Percentiles rank a stretch among this genome's conserved stretches.
Conservation (phyloP, 2,888 invertebrate species). For the Yponomeuta cagnagella region DNA sequence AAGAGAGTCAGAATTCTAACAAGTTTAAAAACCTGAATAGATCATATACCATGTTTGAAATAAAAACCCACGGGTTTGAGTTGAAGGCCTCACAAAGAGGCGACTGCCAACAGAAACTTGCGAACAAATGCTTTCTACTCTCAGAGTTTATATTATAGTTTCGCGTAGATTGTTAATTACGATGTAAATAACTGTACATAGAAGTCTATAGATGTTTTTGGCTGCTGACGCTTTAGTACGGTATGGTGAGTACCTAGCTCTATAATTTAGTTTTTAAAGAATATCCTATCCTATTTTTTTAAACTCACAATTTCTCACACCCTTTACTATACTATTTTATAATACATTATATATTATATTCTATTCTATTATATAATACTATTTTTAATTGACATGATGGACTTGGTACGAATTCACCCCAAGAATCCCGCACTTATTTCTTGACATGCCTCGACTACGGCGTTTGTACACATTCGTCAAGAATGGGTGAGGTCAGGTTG, state of each 20-base stretch:
- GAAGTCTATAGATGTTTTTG: not conserved
- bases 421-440: not conserved
- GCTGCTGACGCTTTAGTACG: conserved; percentile 17
- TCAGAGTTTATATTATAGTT: conserved; percentile 57
- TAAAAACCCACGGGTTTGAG: conserved; percentile 44
- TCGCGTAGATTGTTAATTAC: conserved; percentile 21
- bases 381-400: too few relatives aligned
- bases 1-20: conserved; percentile 31
- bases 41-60: conserved; percentile 48
- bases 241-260: conserved; percentile 19
- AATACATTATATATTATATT: too few relatives aligned
- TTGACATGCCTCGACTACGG: too few relatives aligned
- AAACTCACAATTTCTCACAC: too few relatives aligned
- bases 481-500: too few relatives aligned
- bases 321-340: too few relatives aligned
- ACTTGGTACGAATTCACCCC: too few relatives aligned
- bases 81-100: conserved; percentile 29
- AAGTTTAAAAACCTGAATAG: conserved; percentile 41
- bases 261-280: not conserved
- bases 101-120: conserved; percentile 31
- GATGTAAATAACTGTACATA: conserved; percentile 11
- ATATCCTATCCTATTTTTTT: too few relatives aligned
- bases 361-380: too few relatives aligned
- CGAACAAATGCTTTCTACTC: conserved; percentile 41
- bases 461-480: too few relatives aligned